Conservation (phyloP, 2,113 vertebrate species). For the Zonotrichia leucophrys region DNA sequence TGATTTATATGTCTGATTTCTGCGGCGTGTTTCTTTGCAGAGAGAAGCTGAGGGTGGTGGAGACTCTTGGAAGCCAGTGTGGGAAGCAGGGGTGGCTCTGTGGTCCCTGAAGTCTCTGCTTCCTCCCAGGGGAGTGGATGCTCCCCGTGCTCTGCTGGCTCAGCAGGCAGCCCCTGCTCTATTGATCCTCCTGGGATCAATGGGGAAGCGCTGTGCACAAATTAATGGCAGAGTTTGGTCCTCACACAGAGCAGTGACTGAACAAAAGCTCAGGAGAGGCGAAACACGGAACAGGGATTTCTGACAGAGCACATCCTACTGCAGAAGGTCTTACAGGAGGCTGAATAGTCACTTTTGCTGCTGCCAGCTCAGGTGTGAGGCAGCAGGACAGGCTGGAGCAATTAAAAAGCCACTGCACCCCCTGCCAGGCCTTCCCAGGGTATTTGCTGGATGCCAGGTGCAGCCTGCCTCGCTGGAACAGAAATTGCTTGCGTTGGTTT, state of each 20-base stretch:
- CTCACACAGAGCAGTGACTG: background rate
- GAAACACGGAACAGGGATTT: background rate
- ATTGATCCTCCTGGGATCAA: background rate
- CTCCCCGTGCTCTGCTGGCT: fast-evolving
- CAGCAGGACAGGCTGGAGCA: background rate
- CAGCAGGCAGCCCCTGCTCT: background rate
- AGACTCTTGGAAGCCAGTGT: background rate
- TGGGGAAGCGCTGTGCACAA: background rate
- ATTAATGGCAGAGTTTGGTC: background rate
- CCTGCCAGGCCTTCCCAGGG: background rate
- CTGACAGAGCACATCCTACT: background rate
- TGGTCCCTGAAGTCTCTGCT: background rate
- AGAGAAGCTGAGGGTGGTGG: background rate
- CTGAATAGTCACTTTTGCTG: background rate
- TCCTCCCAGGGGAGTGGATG: fast-evolving
- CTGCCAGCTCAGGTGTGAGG: background rate
- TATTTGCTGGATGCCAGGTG: background rate
- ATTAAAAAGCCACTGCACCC: background rate
- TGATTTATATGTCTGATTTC: background rate
- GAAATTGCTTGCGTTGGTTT: slow-evolving; percentile 21
- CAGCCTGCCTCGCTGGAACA: background rate
- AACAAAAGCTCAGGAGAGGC: background rate
- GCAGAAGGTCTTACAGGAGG: background rate
- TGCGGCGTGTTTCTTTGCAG: fast-evolving
- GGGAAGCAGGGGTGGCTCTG: background rate